Evolutionary conservation across 2,888 invertebrate species (phyloP).

Genomic region (Parapristionchus giblindavisi): DNA sequence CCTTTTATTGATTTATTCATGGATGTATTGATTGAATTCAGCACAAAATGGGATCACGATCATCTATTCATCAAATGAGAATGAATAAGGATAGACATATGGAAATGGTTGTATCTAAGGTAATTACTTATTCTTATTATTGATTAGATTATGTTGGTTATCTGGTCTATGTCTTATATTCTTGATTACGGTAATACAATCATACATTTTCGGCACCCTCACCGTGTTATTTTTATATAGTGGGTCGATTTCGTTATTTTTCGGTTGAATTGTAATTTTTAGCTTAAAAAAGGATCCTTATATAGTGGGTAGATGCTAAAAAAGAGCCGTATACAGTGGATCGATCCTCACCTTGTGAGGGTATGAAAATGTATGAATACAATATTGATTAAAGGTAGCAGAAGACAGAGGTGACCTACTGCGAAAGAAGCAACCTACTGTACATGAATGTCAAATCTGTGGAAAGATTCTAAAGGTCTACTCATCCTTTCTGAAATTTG

Average conservation of each 20-base stretch:
- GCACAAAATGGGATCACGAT: not conserved
- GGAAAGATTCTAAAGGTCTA: constrained; percentile 42
- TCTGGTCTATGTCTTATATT: too few species aligned
- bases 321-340: too few species aligned
- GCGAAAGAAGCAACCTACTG: constrained; percentile 27
- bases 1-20: too few species aligned
- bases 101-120: constrained; percentile 37
- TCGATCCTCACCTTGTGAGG: too few species aligned
- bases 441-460: constrained; percentile 42
- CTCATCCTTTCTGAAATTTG: not conserved
- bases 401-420: not conserved
- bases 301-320: too few species aligned
- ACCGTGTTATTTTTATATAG: too few species aligned
- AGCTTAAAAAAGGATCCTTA: too few species aligned
- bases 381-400: not conserved
- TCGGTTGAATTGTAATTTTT: too few species aligned
- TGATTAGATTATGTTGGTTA: too few species aligned
- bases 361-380: not conserved
- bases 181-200: too few species aligned
- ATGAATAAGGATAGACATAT: constrained; percentile 40
- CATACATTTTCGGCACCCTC: too few species aligned
- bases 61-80: constrained; percentile 10
- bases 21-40: not conserved
- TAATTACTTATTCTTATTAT: not conserved
- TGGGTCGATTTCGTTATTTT: too few species aligned